phyloP scores from a whole-genome alignment of 1,140 invertebrate genomes.

The Pachypeltis micranthus region DNA sequence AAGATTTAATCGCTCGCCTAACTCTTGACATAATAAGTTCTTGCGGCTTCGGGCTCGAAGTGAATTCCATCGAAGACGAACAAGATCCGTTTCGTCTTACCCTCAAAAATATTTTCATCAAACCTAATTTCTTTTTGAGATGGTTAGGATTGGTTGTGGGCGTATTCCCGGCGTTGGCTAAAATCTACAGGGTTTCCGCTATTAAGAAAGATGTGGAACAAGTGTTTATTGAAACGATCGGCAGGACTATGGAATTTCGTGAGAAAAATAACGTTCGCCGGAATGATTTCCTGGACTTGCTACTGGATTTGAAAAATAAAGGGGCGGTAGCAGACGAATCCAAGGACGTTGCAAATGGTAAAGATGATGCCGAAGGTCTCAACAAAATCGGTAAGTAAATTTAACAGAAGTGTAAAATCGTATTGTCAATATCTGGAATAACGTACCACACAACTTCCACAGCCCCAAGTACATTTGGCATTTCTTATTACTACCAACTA shows the following conservation, averaged over 20 bases:
- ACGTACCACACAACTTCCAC: too few relatives aligned
- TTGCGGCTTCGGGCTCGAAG: constrained; percentile 49
- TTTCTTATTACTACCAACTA: too few relatives aligned
- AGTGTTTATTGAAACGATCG: constrained; percentile 27
- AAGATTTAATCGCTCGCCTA: constrained; percentile 44
- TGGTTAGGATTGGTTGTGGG: too few relatives aligned
- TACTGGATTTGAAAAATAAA: constrained; percentile 26
- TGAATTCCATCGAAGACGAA: constrained; percentile 41
- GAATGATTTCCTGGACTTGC: constrained; percentile 35
- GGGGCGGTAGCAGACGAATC: neutral
- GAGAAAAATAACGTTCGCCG: constrained; percentile 34
- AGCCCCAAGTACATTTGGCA: too few relatives aligned
- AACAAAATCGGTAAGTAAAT: neutral
- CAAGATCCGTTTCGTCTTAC: too few relatives aligned
- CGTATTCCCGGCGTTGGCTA: constrained; percentile 1
- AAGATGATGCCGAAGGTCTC: neutral
- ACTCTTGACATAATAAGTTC: constrained; percentile 50
- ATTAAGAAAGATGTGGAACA: constrained; percentile 22
- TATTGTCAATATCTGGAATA: too few relatives aligned
- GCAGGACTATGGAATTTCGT: constrained; percentile 35
- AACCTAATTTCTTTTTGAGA: too few relatives aligned
- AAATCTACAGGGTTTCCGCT: neutral
- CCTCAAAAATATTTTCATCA: too few relatives aligned
- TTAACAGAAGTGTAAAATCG: too few relatives aligned
- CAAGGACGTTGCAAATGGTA: neutral